Evolutionary conservation across 1,140 invertebrate genomes (phyloP).

Genomic region (Lordiphosa mommai): DNA sequence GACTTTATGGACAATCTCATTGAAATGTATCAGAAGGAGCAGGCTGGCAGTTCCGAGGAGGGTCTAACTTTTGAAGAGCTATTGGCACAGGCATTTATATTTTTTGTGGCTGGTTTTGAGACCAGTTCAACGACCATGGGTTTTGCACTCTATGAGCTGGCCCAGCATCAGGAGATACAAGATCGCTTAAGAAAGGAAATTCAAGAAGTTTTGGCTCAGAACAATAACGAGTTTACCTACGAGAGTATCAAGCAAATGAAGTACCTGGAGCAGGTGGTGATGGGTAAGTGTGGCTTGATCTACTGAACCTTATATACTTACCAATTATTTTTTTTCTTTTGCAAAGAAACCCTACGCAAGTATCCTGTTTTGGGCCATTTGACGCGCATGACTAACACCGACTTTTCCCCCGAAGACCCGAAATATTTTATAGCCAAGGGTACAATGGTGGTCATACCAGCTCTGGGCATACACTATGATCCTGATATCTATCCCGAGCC

Average conservation of each 20-base stretch:
- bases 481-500: conserved; percentile 52
- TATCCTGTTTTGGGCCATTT: neutral
- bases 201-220: neutral
- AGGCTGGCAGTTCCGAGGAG: conserved; percentile 24
- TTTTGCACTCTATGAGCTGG: conserved; percentile 80
- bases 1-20: conserved; percentile 77
- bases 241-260: conserved; percentile 81
- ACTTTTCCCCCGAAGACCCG: conserved; percentile 80
- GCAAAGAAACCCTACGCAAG: neutral
- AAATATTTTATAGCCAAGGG: conserved; percentile 81
- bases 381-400: conserved; percentile 29
- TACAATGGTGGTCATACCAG: conserved; percentile 82
- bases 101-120: conserved; percentile 49
- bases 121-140: conserved; percentile 67
- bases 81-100: conserved; percentile 35
- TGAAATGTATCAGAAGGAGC: conserved; percentile 18
- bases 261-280: conserved; percentile 80
- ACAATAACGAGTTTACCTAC: conserved; percentile 58
- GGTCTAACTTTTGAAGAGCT: conserved; percentile 21
- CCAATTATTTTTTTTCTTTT: neutral
- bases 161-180: conserved; percentile 80
- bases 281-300: neutral
- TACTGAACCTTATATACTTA: neutral
- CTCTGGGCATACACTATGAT: conserved; percentile 82
- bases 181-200: conserved; percentile 5